A percentile compares a stretch with the other conserved stretches of the same genome.
Conservation (phyloP, 1,140 invertebrate species). For the Diprion similis region DNA sequence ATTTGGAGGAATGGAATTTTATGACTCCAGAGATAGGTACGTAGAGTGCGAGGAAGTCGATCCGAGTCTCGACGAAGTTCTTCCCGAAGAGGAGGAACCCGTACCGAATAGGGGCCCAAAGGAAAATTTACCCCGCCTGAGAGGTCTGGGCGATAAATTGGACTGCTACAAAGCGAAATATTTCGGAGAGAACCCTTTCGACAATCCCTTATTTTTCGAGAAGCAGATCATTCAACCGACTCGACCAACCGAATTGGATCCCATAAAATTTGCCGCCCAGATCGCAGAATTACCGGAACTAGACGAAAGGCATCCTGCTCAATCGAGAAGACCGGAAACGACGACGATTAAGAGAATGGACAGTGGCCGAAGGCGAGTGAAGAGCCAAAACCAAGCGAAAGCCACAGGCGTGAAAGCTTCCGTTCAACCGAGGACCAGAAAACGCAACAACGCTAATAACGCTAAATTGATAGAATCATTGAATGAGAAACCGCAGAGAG, state of each 20-base stretch:
- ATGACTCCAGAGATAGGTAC: conserved; percentile 57
- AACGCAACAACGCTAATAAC: not conserved
- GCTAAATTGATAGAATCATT: not conserved
- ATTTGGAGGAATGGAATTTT: conserved; percentile 63
- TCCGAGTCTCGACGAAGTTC: conserved; percentile 45
- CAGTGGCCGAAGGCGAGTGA: conserved; percentile 10
- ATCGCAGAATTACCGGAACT: conserved; percentile 40
- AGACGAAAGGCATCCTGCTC: conserved; percentile 37
- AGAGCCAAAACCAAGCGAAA: conserved; percentile 9
- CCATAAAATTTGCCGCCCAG: conserved; percentile 37
- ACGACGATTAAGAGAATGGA: conserved; percentile 19
- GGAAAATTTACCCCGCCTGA: conserved; percentile 52
- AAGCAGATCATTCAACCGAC: conserved; percentile 41
- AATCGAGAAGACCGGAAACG: conserved; percentile 45
- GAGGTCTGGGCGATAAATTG: conserved; percentile 73
- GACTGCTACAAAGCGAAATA: conserved; percentile 77
- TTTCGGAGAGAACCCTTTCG: conserved; percentile 75
- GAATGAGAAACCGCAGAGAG: conserved; percentile 6
- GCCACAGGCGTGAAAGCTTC: not conserved
- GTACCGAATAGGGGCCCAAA: conserved; percentile 42
- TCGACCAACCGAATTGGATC: conserved; percentile 42
- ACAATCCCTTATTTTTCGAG: conserved; percentile 78
- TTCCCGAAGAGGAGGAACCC: conserved; percentile 51
- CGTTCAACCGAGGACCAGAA: not conserved
- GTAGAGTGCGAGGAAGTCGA: conserved; percentile 57